Base-by-base conservation (phyloP, 1,140 invertebrate genomes). In the Gryllus bimaculatus region DNA sequence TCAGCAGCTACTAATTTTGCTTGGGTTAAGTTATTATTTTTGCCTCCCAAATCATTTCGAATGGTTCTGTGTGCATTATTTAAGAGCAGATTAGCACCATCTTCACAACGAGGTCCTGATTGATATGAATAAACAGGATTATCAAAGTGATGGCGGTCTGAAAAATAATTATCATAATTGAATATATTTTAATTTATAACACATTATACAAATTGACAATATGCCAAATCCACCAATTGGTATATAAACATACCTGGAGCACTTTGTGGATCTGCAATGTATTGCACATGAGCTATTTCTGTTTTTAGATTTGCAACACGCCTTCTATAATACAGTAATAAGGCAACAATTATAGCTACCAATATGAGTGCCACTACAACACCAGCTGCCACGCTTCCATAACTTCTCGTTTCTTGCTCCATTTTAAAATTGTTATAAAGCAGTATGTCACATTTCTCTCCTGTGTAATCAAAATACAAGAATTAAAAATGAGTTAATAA, bases 71-170 rank as follows among this genome's bases (percentile, higher is more conserved):
- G 78, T 66, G 78, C 80, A 80, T 86, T 89, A 85, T 83, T 88
- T 84, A 75, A 85, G 82, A 0, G 89, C 89, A n/a, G 89, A 86
- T 0, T 90, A 88, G 79, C 84, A 85, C 81, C 78, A 80, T 82
- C 82, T 80, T 81, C 79, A 39, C 39, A 47, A n/a, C 73, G 79
- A 20, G 48, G 74, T 13, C 81, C 89, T 89, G 74, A 91, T 90
- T 93, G 91, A 86, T 91, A 93, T 0, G 94, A 92, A 85, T 96
- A 97, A 4, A 96, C 94, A 0, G 95, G 95, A 89, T 97, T 97
- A 85, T 96, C 95, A 85, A 97, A 96, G 86, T 97, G 95, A 84
- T 95, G 93, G 81, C 92, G 91, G 84, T 95, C 94, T 93, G 84
- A 79, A 87, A 85, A 82, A 80, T 81, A 83, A 80, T 26, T 47